Evolutionary conservation across 2,113 vertebrate species (phyloP), one percentile per base, ranked within the genome.

Genomic region (Microtus richardsoni): DNA sequence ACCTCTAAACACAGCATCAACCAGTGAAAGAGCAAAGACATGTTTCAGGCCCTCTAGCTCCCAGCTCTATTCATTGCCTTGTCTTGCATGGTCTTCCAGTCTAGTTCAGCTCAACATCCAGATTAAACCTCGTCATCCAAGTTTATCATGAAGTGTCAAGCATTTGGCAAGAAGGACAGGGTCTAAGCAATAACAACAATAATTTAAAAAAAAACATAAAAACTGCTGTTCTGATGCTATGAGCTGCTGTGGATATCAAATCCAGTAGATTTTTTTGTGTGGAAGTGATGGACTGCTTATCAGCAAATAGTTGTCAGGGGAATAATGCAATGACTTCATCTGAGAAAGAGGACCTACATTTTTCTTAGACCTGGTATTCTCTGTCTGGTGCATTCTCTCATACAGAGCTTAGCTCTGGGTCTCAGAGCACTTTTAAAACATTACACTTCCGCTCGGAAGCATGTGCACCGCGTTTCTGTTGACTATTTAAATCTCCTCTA

Each of bases 401-500:
- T 68, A 96, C 82, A 6, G 13, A 94, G 60, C 89, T 87, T 70
- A 78, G 82, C 73, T 79, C 66, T 68, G 71, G 28, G 85, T 96
- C 95, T 96, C 74, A 88, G 83, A 95, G 85, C 33, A 58, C 89
- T 95, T 97, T 93, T 93, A 89, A 96, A 97, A 93, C 68, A 95
- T 41, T 28, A 6, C 39, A 89, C 83, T 91, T 96, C 62, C 68
- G 49, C 47, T 90, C 79, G 0, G 33, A 95, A 91, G 89, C 80
- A 94, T 96, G 95, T 95, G 95, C 88, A 70, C 60, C 95, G 91
- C 85, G 75, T 95, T 96, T 87, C 78, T 93, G 74, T 80, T 80
- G 70, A 89, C 95, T 91, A 95, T 91, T 95, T 97, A 96, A 96
- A 97, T 86, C 85, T 96, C 60, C 79, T 96, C 91, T 95, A 94